Percentiles rank a stretch among this genome's conserved stretches.
Evolutionary conservation across 1,140 invertebrate genomes (phyloP).

Genomic region (Xylocopa sonorina): DNA sequence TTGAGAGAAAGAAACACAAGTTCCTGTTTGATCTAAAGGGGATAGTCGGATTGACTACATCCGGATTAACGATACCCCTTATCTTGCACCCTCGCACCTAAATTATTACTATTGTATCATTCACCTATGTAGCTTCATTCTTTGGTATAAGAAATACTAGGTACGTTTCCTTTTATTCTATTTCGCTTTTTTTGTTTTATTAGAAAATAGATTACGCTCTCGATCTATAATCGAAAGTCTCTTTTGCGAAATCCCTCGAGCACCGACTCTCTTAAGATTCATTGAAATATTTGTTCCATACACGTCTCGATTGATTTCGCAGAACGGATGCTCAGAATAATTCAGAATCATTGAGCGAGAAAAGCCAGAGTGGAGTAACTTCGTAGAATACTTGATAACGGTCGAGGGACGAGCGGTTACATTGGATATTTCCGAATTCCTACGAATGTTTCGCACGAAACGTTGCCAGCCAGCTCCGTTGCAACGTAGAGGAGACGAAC

Average conservation of each 20-base stretch:
- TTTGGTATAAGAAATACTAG: background rate
- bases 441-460: background rate
- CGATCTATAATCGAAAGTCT: no score
- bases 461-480: no score
- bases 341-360: no score
- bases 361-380: no score
- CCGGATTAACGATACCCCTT: conserved; percentile 35
- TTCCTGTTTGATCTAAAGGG: background rate
- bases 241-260: no score
- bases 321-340: no score
- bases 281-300: no score
- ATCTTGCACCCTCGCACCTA: background rate
- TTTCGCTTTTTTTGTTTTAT: background rate
- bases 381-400: no score
- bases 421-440: background rate
- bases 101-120: background rate
- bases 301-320: no score
- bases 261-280: no score
- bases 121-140: background rate
- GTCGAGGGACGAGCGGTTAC: background rate
- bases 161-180: background rate
- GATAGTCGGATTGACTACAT: conserved; percentile 23
- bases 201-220: no score
- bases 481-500: background rate
- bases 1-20: background rate